These are phyloP conservation scores for Tenthredo livida DNA, from an alignment of 2,888 invertebrate genomes.

Conservation along the genomic window DNA sequence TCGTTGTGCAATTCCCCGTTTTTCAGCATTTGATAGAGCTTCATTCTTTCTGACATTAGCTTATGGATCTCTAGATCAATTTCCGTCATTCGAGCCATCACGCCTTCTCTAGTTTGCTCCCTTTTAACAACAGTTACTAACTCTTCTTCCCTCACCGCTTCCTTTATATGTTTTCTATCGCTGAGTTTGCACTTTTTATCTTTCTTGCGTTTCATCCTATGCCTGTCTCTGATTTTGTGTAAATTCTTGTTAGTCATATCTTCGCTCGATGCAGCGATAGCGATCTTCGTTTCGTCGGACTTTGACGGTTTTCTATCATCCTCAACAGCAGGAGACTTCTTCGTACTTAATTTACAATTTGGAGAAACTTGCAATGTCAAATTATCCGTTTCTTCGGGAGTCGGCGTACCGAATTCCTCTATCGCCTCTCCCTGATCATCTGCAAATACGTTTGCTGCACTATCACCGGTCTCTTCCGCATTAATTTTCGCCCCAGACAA, in stretches of 20 bases:
- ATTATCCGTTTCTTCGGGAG: not conserved
- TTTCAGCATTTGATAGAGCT: slow-evolving; percentile 80
- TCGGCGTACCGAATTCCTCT: not conserved
- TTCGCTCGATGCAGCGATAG: not conserved
- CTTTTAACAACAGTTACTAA: slow-evolving; percentile 59
- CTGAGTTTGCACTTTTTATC: slow-evolving; percentile 55
- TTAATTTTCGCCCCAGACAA: not conserved
- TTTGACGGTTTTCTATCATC: not conserved
- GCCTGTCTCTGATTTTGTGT: slow-evolving; percentile 10
- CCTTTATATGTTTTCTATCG: slow-evolving; percentile 61
- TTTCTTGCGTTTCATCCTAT: slow-evolving; percentile 61
- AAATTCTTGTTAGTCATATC: not conserved
- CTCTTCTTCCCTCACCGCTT: slow-evolving; percentile 58
- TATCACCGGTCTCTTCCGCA: not conserved
- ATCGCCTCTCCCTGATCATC: not conserved
- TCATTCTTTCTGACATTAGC: slow-evolving; percentile 81
- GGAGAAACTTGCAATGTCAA: not conserved
- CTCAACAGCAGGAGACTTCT: not conserved
- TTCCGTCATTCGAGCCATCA: slow-evolving; percentile 82
- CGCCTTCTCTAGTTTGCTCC: slow-evolving; percentile 69
- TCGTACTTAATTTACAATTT: not conserved
- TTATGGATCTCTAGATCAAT: slow-evolving; percentile 82
- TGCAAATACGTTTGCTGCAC: not conserved
- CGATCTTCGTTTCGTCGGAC: not conserved
- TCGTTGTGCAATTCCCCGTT: slow-evolving; percentile 67